A percentile compares a stretch with the other conserved stretches of the same genome.
These are phyloP conservation scores for Nysson spinosus DNA, from an alignment of 2,888 invertebrate genomes.

Conservation along the genomic window DNA sequence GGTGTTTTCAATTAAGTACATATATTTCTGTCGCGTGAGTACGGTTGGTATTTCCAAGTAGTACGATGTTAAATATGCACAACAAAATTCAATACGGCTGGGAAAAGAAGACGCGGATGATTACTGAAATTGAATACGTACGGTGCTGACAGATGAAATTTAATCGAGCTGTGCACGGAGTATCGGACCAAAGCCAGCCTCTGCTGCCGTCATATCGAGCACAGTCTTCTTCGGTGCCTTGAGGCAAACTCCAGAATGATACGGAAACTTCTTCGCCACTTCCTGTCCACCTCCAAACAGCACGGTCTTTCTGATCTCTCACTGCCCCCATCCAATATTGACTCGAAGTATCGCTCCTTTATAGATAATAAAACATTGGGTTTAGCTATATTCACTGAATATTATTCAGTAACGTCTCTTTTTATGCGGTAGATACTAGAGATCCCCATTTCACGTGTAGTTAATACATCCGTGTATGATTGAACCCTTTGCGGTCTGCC, in stretches of 20 bases:
- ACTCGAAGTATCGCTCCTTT: conserved; percentile 91
- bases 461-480: no score
- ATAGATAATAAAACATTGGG: conserved; percentile 18
- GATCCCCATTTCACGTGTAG: no score
- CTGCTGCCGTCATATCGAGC: conserved; percentile 94
- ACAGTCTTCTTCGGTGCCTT: conserved; percentile 89
- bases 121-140: conserved; percentile 79
- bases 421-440: no score
- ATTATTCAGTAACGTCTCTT: no score
- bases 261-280: conserved; percentile 92
- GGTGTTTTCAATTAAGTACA: no score
- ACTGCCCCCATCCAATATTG: conserved; percentile 97
- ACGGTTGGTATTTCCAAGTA: no score
- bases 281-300: conserved; percentile 91
- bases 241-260: conserved; percentile 93
- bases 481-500: no score
- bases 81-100: conserved; percentile 10
- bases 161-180: conserved; percentile 89
- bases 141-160: conserved; percentile 97
- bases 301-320: conserved; percentile 87
- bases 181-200: conserved; percentile 97
- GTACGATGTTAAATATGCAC: no score
- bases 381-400: background rate
- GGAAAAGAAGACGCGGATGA: conserved; percentile 24
- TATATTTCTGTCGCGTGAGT: no score